A percentile compares a stretch with the other conserved stretches of the same genome.
phyloP scores from a whole-genome alignment of 2,113 vertebrate species.

The Aegypius monachus region DNA sequence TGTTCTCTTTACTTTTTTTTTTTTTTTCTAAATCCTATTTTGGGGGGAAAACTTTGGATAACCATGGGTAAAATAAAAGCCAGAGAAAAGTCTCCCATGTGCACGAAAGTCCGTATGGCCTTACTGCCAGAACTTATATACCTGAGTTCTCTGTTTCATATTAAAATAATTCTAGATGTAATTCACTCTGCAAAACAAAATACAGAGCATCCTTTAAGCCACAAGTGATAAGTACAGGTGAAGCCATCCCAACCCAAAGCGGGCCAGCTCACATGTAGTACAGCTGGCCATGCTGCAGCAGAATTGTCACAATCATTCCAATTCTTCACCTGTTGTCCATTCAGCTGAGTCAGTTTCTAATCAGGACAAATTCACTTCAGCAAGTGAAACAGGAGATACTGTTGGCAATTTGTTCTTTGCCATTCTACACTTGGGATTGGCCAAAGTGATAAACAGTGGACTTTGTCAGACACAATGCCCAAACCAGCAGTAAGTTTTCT shows the following conservation, averaged over 20 bases:
- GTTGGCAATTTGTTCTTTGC: background rate
- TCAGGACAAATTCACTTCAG: background rate
- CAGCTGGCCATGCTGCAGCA: background rate
- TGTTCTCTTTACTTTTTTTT: background rate
- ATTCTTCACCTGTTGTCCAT: background rate
- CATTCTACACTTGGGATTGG: background rate
- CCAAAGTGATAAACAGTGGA: background rate
- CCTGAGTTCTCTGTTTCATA: background rate
- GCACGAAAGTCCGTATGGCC: background rate
- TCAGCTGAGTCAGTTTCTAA: background rate
- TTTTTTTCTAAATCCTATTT: background rate
- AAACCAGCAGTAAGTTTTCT: background rate
- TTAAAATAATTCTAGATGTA: background rate
- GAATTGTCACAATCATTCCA: background rate
- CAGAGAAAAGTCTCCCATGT: background rate
- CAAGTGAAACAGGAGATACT: background rate
- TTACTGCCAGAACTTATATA: background rate
- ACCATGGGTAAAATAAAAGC: background rate
- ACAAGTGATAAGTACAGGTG: background rate
- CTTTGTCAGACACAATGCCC: background rate
- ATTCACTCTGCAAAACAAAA: background rate
- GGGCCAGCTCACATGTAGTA: background rate
- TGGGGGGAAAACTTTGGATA: background rate
- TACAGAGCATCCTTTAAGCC: background rate
- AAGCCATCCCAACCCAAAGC: background rate